Evolutionary conservation across 2,113 vertebrate genomes (phyloP), one percentile per base, ranked within the genome.

Genomic region (Gambusia holbrooki): DNA sequence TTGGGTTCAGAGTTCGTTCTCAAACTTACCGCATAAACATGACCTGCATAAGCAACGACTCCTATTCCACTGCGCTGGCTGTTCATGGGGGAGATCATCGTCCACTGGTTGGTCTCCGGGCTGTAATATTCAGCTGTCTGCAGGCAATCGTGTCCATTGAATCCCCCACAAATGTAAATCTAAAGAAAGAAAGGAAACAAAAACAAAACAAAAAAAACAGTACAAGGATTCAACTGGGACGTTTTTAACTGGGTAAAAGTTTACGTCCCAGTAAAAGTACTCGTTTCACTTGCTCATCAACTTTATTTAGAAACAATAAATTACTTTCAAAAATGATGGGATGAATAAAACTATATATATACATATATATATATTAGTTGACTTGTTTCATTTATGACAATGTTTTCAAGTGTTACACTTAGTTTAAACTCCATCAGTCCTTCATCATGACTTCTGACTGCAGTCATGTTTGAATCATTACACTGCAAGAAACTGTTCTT

Each of bases 141-240:
- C 63, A 97, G 91, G 74, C 90, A 94, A 1, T 95, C 92, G 0
- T 79, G 91, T 0, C 96, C 96, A 0, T 96, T 95, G 86, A 95
- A 95, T 25, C 96, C 97, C 25, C 97, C 97, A 19, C 97, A 97
- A 64, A 98, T 95, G 62, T 96, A 99, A 71, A 98, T 86, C 96
- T 98, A 42, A 79, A 30, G 22, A 62, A 6, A 74, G 58, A 40
- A 27, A 42, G 77, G 28, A 15, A 27, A 27, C 27, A 27, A 27
- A 27, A 27, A 27, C 27, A 27, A 27, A 27, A 27, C 27, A 27
- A 27, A 27, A 27, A 74, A 61, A 40, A n/a, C 28, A 28, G 48
- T 7, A 7, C 5, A 58, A 58, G 9, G 13, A 15, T 30, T 28
- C 14, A 62, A 48, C 42, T 15, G 42, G 42, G 27, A 29, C 14